Conservation (phyloP, 1,140 invertebrate genomes). For the Littorina saxatilis region DNA sequence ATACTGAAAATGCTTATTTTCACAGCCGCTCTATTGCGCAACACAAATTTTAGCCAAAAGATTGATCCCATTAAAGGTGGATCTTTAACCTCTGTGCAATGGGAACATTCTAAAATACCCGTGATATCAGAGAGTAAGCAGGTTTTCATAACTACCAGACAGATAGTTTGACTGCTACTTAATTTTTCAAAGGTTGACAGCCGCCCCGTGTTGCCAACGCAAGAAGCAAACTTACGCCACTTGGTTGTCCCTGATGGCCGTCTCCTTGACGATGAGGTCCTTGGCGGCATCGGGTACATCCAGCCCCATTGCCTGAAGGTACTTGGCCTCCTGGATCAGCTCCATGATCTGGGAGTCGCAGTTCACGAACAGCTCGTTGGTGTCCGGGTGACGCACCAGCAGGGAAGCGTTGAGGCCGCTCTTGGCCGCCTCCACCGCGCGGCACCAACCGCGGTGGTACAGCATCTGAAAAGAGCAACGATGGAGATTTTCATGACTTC, state of each 20-base stretch:
- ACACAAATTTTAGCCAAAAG: too few species aligned
- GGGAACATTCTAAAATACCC: too few species aligned
- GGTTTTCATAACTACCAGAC: too few species aligned
- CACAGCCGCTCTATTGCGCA: too few species aligned
- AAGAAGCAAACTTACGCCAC: slow-evolving; percentile 81
- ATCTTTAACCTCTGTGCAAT: too few species aligned
- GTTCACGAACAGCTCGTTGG: slow-evolving; percentile 74
- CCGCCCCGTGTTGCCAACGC: too few species aligned
- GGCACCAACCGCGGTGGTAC: slow-evolving; percentile 74
- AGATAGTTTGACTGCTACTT: too few species aligned
- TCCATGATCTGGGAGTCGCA: slow-evolving; percentile 75
- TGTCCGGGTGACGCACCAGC: slow-evolving; percentile 70
- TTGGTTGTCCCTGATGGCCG: slow-evolving; percentile 83
- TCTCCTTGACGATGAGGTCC: slow-evolving; percentile 86
- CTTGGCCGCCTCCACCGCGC: slow-evolving; percentile 73
- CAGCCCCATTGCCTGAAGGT: slow-evolving; percentile 88
- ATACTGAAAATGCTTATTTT: too few species aligned
- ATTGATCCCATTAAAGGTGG: too few species aligned
- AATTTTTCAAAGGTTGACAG: too few species aligned
- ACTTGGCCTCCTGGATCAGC: slow-evolving; percentile 90
- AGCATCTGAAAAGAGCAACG: slow-evolving; percentile 63
- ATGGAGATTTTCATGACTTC: neutral
- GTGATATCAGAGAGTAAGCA: too few species aligned
- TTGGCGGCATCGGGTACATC: slow-evolving; percentile 90
- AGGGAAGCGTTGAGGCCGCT: slow-evolving; percentile 73